Evolutionary conservation across 2,888 invertebrate genomes (phyloP).

Genomic region (Creontiades dilutus): DNA sequence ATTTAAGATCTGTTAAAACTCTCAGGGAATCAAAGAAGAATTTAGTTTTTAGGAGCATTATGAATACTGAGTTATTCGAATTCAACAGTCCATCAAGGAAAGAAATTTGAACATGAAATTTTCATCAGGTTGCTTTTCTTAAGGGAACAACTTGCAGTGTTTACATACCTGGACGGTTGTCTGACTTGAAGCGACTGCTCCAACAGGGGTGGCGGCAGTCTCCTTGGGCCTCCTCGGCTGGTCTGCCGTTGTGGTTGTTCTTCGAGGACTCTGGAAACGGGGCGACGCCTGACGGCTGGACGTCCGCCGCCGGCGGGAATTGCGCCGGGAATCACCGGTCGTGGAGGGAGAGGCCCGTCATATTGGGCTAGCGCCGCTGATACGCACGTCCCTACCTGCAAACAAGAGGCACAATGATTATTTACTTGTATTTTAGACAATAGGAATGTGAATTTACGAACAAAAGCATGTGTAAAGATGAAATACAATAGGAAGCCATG

Average conservation of each 20-base stretch:
- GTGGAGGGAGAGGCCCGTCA: slow-evolving; percentile 82
- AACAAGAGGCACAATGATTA: neutral
- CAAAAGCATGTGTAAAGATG: too few relatives aligned
- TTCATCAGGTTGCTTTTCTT: too few relatives aligned
- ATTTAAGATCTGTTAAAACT: too few relatives aligned
- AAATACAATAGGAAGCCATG: too few relatives aligned
- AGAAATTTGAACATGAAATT: too few relatives aligned
- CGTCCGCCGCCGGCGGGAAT: slow-evolving; percentile 78
- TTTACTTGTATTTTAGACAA: too few relatives aligned
- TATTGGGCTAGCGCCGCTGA: slow-evolving; percentile 74
- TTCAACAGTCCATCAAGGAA: too few relatives aligned
- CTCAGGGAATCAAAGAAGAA: too few relatives aligned
- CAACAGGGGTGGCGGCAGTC: slow-evolving; percentile 54
- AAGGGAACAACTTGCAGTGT: too few relatives aligned
- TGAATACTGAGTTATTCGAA: too few relatives aligned
- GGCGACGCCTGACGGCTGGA: slow-evolving; percentile 74
- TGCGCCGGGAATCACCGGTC: slow-evolving; percentile 85
- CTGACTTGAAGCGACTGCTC: slow-evolving; percentile 74
- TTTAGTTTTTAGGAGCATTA: too few relatives aligned
- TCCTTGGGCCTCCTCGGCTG: slow-evolving; percentile 78
- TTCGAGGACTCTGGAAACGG: slow-evolving; percentile 79
- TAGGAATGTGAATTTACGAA: too few relatives aligned
- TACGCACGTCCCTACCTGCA: slow-evolving; percentile 64
- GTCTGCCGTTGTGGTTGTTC: slow-evolving; percentile 72
- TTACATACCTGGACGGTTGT: slow-evolving; percentile 72